Base-by-base conservation (phyloP, 2,888 invertebrate species). In the Epistrophe grossulariae region DNA sequence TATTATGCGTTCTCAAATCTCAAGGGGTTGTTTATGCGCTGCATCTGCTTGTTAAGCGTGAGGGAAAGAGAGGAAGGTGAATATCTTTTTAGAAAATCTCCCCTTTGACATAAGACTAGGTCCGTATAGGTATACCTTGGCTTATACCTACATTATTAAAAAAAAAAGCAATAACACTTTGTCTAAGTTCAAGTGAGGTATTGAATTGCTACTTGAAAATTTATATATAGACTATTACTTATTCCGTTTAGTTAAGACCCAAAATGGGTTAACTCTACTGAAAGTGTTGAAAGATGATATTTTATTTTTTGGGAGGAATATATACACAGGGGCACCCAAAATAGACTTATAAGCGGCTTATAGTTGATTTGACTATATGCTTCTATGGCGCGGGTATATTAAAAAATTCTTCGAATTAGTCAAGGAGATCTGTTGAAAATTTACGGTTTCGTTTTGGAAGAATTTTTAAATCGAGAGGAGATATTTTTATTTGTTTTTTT, bases 151-250 rank as follows among this genome's bases (percentile, higher is more conserved):
- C 0, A 7, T n/a, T 31, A 31, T 31, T 4, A 31, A 9, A 13
- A 19, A 31, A 62, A 74, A 79, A 66, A 73, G 84, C 77, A 84
- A 84, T 84, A 84, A 84, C 85, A 85, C 81, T 85, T 85, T 85
- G 82, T 85, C 70, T 81, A 78, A 78, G 74, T 82, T 81, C 52
- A 81, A 74, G 73, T 38, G 78, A 74, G 78, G 85, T 78, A 85
- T 85, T 85, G 74, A 78, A 77, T 85, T 82, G 85, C 85, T 85
- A 71, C 81, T 85, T 78, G 82, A 82, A 64, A 82, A 85, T 82
- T 85, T 84, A 84, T 84, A 84, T 84, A 80, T 84, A 52, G 76
- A 80, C 84, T 78, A 82, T 79, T 83, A 83, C 59, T 79, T 83
- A 83, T 68, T 83, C 81, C 40, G 24, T 50, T 72, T 57, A 45